phyloP scores from a whole-genome alignment of 2,797 vertebrate genomes.

The Chelon labrosus region DNA sequence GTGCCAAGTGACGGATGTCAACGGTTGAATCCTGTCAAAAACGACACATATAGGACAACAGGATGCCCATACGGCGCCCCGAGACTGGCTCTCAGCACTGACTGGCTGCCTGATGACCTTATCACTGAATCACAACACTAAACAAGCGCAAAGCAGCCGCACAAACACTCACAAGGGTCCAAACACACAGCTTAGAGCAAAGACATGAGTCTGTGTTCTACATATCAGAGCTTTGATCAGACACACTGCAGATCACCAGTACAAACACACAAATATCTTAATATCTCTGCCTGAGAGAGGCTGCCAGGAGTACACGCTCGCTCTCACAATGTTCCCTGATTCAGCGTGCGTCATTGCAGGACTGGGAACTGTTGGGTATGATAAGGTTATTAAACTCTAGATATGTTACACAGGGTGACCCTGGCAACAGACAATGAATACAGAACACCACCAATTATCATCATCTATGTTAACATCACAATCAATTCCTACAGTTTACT shows the following conservation, averaged over 20 bases:
- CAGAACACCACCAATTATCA: constrained; percentile 30
- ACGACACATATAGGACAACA: constrained; percentile 38
- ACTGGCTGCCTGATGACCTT: constrained; percentile 71
- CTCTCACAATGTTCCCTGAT: constrained; percentile 44
- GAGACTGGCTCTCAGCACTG: constrained; percentile 42
- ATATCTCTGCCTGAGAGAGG: constrained; percentile 46
- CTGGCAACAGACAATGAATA: neutral
- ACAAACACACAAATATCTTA: constrained; percentile 49
- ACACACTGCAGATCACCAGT: constrained; percentile 52
- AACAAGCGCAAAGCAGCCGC: constrained; percentile 46
- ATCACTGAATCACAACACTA: constrained; percentile 63
- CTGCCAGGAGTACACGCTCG: constrained; percentile 31
- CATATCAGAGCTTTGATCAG: constrained; percentile 66
- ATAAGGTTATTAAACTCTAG: constrained; percentile 45
- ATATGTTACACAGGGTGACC: constrained; percentile 16
- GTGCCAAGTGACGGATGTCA: constrained; percentile 34
- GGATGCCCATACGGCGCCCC: constrained; percentile 26
- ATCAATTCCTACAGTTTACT: constrained; percentile 17
- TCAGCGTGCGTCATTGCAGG: constrained; percentile 35
- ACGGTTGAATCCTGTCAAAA: constrained; percentile 44
- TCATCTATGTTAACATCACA: constrained; percentile 10
- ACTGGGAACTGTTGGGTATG: constrained; percentile 26
- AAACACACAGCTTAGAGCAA: constrained; percentile 51
- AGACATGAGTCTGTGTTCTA: constrained; percentile 36
- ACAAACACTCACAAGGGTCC: constrained; percentile 12